Base-by-base conservation (phyloP, 2,888 invertebrate genomes). In the Strigamia crassipes region DNA sequence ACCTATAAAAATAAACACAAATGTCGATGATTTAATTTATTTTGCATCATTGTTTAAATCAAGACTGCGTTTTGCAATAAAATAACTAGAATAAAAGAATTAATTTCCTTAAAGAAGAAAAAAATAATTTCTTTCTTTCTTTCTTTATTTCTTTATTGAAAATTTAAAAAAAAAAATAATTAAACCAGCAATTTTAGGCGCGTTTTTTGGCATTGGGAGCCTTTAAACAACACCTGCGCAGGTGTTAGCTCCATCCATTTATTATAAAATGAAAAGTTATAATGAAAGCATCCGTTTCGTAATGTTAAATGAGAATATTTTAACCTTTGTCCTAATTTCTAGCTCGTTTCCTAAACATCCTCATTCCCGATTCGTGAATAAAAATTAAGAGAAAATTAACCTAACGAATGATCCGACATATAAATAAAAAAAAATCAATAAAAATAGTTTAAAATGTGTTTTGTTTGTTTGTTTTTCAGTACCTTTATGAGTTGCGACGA, bases 181-280 rank as follows among this genome's bases (percentile, higher is more conserved):
- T 38, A 38, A 38, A 46, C n/a, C n/a, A n/a, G 15, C 5, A 66
- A 18, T 66, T 23, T 66, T 21, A 23, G 18, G 46, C 21, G 23
- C 61, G 61, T 66, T 66, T 66, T 51, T 66, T 66, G 61, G 61
- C 61, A 66, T 66, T 66, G 61, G 23, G n/a, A 15, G 61, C 13
- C 10, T 66, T 66, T 66, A 66, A 66, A 23, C 61, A 66, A 21
- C 61, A 66, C 21, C 61, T 66, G 61, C 61, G 9, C 61, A 66
- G 61, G 12, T 66, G 61, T 12, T 66, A 21, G 18, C 5, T 1
- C 5, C 61, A 12, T 66, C 21, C 21, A 23, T 23, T 66, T 12
- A 21, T n/a, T 23, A 66, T n/a, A 10, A 66, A 66, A 66, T 23
- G 18, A 66, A 66, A 66, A 66, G 18, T 21, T 21, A 66, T n/a